Base-by-base conservation (phyloP, 2,113 vertebrate species). In the Nibea albiflora region DNA sequence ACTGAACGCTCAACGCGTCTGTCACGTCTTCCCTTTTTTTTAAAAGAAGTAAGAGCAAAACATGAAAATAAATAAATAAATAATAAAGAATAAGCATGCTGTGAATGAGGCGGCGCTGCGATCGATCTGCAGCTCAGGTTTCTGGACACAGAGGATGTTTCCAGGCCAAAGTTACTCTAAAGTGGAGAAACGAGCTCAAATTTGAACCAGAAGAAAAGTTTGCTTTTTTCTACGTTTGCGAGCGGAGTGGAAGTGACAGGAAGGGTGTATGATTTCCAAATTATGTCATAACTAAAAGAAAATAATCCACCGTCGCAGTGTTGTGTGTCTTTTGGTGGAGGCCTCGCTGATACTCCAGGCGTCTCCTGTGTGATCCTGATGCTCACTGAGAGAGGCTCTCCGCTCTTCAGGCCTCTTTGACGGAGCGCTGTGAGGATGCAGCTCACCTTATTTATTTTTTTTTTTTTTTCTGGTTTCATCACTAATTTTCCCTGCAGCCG, bases 91-190 rank as follows among this genome's bases (percentile, higher is more conserved):
- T 39, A 39, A 54, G 49, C 49, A 14, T 24, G 70, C 74, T 53
- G 4, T 79, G 81, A 86, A 76, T 75, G 78, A 80, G 73, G 10
- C 78, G 52, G 47, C 71, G 0, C 66, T 56, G 53, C 11, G 83
- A 90, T 92, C 17, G 89, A 93, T 88, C 8, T 1, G 0, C 12
- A 80, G 88, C 85, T 92, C 81, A 3, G 19, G 31, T 90, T 76
- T 84, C 90, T 58, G 77, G 53, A 22, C 49, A 66, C 50, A 81
- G 67, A 68, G 73, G 62, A 81, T 80, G 62, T 88, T 88, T 81
- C 83, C 67, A 67, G n/a, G 70, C 73, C 31, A 66, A 54, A 85
- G 72, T 80, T 28, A 20, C 66, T 80, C 80, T 58, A 57, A 39
- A 74, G 85, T 47, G 69, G 79, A 64, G 79, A 76, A 60, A 24